Conservation (phyloP, 2,797 vertebrate species). For the Enteromius fasciolatus region DNA sequence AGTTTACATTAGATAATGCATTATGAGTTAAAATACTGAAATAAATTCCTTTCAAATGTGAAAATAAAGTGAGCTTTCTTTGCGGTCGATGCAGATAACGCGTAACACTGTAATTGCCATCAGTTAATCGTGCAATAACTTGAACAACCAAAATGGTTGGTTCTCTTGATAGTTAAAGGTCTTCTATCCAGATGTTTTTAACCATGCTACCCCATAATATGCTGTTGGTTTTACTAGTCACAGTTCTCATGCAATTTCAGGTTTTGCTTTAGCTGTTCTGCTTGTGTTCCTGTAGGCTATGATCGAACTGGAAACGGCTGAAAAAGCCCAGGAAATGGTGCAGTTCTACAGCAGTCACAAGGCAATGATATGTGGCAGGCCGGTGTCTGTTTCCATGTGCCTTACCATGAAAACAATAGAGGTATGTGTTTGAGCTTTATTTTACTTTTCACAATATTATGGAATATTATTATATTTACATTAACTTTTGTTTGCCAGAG, state of each 20-base stretch:
- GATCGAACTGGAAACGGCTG: slow-evolving; percentile 59
- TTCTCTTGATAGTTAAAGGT: not conserved
- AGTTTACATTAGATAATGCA: not conserved
- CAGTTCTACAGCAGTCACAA: slow-evolving; percentile 52
- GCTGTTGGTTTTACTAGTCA: not conserved
- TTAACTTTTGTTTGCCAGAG: not conserved
- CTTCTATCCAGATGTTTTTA: not conserved
- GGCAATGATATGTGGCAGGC: slow-evolving; percentile 52
- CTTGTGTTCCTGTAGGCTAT: slow-evolving; percentile 52
- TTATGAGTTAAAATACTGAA: not conserved
- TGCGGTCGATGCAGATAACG: not conserved
- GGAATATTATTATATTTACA: not conserved
- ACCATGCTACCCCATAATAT: not conserved
- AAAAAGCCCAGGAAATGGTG: slow-evolving; percentile 61
- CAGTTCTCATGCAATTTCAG: not conserved
- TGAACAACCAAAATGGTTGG: not conserved
- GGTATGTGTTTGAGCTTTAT: slow-evolving; percentile 39
- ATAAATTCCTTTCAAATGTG: not conserved
- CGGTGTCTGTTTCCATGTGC: slow-evolving; percentile 52
- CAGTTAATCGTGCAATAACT: too few relatives aligned
- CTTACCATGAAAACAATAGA: slow-evolving; percentile 55
- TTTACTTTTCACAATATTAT: not conserved
- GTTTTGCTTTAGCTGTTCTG: not conserved
- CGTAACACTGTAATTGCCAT: too few relatives aligned
- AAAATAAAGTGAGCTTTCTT: not conserved